Base-by-base conservation (phyloP, 1,140 invertebrate species). In the Achatina immaculata region DNA sequence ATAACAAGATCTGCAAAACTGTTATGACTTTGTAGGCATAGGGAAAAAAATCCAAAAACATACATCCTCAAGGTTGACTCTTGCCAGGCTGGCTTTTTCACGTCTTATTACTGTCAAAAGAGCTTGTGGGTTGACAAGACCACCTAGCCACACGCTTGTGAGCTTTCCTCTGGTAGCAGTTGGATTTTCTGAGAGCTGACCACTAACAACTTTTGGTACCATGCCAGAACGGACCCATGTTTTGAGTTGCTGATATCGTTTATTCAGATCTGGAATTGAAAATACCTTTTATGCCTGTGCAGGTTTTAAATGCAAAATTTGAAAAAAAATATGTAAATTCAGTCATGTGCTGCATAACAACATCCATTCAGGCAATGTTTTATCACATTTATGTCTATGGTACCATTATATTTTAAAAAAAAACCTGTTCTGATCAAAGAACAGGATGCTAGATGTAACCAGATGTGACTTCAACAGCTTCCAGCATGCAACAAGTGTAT, bases 61-160 rank as follows among this genome's bases (percentile, higher is more conserved):
- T 62, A 78, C 76, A 78, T 89, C 82, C 62, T 88, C 85, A 14
- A 88, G 80, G 24, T 62, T 82, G 69, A 78, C 85, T 42, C 86
- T 82, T 55, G 74, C 77, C 36, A 90, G 75, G 28, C 90, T 85
- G 38, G 90, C 89, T 75, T 89, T 90, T 85, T 91, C 90, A 76
- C 89, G 89, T 76, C 83, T 82, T 0, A 90, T 55, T 1, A 89
- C 86, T 40, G 86, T 87, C 7, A 91, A 73, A 6, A 91, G 75
- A 14, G 88, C 88, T 77, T 85, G 84, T 19, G 90, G 90, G 73
- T 90, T 90, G 73, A 90, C 89, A 16, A 91, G 83, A 24, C 90
- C 90, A 68, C 90, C 89, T 16, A 91, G 83, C 90, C 90, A 91
- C 24, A 90, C 86, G 9, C 83, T 83, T 16, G 83, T 82, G 62